A percentile compares a stretch with the other conserved stretches of the same genome.
Conservation (phyloP, 2,797 vertebrate genomes). For the Tolypeutes matacus region DNA sequence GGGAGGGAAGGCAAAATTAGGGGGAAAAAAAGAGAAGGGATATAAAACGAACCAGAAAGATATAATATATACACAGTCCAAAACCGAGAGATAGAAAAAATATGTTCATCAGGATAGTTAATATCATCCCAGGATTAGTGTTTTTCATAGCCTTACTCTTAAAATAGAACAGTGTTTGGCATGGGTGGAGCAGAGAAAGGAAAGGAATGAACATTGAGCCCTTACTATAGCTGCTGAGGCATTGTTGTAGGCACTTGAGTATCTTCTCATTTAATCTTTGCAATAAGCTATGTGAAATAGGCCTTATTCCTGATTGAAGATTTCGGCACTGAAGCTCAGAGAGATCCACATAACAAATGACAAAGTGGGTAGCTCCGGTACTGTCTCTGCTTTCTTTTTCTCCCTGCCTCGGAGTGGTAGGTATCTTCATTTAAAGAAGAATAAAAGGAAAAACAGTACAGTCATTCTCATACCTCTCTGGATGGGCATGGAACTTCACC, state of each 20-base stretch:
- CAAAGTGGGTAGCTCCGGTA: neutral
- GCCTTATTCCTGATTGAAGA: too few species aligned
- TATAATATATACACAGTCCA: too few species aligned
- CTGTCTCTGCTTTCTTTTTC: neutral
- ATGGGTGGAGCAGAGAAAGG: neutral
- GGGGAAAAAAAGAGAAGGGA: too few species aligned
- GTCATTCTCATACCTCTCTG: slow-evolving; percentile 91
- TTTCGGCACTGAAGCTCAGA: too few species aligned
- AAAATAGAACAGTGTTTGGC: neutral
- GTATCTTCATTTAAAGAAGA: too few species aligned
- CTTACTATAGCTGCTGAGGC: too few species aligned
- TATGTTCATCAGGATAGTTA: neutral
- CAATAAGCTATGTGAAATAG: too few species aligned
- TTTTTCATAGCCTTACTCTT: too few species aligned
- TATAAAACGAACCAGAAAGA: too few species aligned
- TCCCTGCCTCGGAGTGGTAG: neutral
- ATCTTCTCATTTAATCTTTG: too few species aligned
- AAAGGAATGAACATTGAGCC: neutral
- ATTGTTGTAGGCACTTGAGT: neutral
- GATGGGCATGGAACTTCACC: slow-evolving; percentile 88
- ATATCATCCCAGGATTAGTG: neutral
- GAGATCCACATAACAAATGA: too few species aligned
- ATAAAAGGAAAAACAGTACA: neutral
- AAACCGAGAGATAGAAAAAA: neutral
- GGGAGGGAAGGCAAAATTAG: slow-evolving; percentile 21